Conservation (phyloP, 2,888 invertebrate genomes). For the Hermaeophaga mercurialis region DNA sequence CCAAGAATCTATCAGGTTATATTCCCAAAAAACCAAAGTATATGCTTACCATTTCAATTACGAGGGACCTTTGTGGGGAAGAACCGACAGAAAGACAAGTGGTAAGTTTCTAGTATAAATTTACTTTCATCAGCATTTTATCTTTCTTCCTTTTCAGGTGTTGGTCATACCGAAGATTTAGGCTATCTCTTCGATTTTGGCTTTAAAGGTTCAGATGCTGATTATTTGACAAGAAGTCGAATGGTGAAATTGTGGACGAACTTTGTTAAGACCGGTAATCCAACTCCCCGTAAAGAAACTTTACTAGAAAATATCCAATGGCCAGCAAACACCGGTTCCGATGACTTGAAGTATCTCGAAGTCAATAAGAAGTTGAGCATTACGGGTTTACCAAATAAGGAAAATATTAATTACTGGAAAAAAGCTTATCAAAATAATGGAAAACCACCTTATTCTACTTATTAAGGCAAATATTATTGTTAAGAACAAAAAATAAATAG, state of each 20-base stretch:
- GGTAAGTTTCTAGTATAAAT: conserved; percentile 14
- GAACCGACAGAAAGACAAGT: conserved; percentile 15
- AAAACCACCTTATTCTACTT: conserved; percentile 29
- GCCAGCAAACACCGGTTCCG: conserved; percentile 3
- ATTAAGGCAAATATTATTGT: conserved; percentile 14
- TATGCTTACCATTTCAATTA: conserved; percentile 42
- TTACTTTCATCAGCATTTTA: not conserved
- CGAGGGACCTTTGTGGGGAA: conserved; percentile 36
- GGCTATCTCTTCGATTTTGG: conserved; percentile 36
- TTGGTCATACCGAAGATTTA: conserved; percentile 40
- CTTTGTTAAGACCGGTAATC: conserved; percentile 38
- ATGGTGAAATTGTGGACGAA: conserved; percentile 39
- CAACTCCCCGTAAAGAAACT: conserved; percentile 34
- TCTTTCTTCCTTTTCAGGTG: conserved; percentile 29
- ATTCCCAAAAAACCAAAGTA: conserved; percentile 52
- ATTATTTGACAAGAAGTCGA: conserved; percentile 27
- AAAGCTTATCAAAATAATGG: conserved; percentile 28
- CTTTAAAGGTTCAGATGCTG: conserved; percentile 20
- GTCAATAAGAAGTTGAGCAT: conserved; percentile 18
- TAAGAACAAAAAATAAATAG: no score
- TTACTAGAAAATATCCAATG: conserved; percentile 32
- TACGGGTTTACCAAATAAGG: conserved; percentile 2
- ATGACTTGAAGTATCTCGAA: conserved; percentile 21
- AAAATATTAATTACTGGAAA: conserved; percentile 27
- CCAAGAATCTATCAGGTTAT: conserved; percentile 52